Evolutionary conservation across 2,113 vertebrate genomes (phyloP).

Genomic region (Erpornis zantholeuca): DNA sequence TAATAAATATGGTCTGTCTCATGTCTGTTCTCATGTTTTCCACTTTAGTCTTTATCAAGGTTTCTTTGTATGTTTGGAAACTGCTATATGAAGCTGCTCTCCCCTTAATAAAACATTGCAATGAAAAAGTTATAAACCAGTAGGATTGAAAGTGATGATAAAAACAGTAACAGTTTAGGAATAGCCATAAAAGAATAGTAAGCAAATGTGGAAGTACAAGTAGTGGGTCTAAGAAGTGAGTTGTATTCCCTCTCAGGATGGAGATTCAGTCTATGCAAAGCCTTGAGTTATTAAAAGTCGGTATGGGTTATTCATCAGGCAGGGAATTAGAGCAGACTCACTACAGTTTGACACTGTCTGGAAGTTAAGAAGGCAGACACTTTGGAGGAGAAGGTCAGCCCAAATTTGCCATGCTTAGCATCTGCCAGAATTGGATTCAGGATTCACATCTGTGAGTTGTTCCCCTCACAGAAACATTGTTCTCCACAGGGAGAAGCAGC

Average conservation of each 20-base stretch:
- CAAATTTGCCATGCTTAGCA: not conserved
- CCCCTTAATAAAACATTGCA: slow-evolving; percentile 2
- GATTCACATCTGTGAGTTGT: not conserved
- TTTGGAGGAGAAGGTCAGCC: not conserved
- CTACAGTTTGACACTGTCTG: not conserved
- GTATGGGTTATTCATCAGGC: not conserved
- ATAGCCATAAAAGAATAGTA: not conserved
- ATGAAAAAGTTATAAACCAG: slow-evolving; percentile 44
- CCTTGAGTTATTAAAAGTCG: not conserved
- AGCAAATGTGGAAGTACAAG: not conserved
- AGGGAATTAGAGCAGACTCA: not conserved
- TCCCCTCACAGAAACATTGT: not conserved
- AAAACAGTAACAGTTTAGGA: not conserved
- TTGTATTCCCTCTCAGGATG: not conserved
- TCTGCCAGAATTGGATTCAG: not conserved
- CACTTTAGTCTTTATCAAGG: not conserved
- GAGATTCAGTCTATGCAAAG: not conserved
- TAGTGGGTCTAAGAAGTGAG: not conserved
- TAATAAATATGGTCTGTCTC: not conserved
- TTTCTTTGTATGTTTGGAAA: slow-evolving; percentile 44
- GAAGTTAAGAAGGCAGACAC: not conserved
- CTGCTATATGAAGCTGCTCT: not conserved
- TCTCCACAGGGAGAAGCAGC: not conserved
- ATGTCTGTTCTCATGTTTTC: not conserved
- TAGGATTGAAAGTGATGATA: slow-evolving; percentile 24